Conservation (phyloP, 2,888 invertebrate genomes). For the Scaeva pyrastri region DNA sequence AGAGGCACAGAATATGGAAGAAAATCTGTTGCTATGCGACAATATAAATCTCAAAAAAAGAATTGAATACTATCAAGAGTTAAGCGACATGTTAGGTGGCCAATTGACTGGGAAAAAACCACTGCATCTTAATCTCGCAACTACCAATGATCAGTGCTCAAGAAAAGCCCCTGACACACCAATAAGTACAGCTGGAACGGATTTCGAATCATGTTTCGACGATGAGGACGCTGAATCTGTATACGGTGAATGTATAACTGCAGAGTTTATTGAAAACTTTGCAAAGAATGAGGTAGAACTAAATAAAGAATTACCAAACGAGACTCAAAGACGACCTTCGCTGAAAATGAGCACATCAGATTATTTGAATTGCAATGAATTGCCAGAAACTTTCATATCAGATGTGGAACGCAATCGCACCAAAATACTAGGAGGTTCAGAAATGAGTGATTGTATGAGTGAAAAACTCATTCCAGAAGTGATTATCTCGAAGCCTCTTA, state of each 20-base stretch:
- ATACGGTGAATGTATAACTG: slow-evolving; percentile 78
- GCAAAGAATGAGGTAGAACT: slow-evolving; percentile 76
- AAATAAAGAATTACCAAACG: slow-evolving; percentile 58
- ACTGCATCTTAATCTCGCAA: slow-evolving; percentile 20
- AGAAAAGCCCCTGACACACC: slow-evolving; percentile 66
- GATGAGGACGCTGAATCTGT: slow-evolving; percentile 77
- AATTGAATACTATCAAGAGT: slow-evolving; percentile 80
- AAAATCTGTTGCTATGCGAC: slow-evolving; percentile 78
- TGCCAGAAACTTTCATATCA: slow-evolving; percentile 52
- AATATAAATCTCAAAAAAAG: slow-evolving; percentile 80
- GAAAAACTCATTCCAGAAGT: slow-evolving; percentile 39
- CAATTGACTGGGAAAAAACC: slow-evolving; percentile 26
- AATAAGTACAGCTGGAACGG: slow-evolving; percentile 76
- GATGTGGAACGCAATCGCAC: slow-evolving; percentile 79
- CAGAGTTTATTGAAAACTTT: slow-evolving; percentile 77
- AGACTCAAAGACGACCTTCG: neutral
- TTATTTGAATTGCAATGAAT: slow-evolving; percentile 80
- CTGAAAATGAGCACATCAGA: slow-evolving; percentile 79
- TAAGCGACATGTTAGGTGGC: slow-evolving; percentile 77
- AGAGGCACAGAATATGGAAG: slow-evolving; percentile 79
- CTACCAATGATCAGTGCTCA: neutral
- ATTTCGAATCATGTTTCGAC: slow-evolving; percentile 79
- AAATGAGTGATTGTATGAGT: slow-evolving; percentile 75
- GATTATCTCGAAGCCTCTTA: slow-evolving; percentile 81
- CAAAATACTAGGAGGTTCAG: slow-evolving; percentile 76